A percentile compares a stretch with the other conserved stretches of the same genome.
These are phyloP conservation scores for Carduelis carduelis DNA, from an alignment of 2,797 vertebrate genomes.

Conservation along the genomic window DNA sequence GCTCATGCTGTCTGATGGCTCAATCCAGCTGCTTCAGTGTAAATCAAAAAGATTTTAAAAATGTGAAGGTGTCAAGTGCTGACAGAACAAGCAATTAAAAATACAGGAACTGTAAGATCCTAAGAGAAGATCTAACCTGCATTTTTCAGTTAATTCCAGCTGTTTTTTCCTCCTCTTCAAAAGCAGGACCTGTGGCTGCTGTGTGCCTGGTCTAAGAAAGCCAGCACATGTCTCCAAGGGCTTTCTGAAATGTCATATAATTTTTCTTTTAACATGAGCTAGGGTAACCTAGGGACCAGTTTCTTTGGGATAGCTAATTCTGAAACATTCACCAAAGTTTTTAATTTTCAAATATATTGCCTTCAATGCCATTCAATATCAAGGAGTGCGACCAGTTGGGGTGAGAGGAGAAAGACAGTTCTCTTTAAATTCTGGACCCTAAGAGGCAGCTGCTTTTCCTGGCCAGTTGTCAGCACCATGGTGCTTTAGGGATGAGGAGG, in stretches of 20 bases:
- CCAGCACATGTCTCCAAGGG: fast-evolving
- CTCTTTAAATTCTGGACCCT: not conserved
- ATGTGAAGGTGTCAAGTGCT: not conserved
- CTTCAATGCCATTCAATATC: not conserved
- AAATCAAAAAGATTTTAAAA: not conserved
- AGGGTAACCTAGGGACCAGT: not conserved
- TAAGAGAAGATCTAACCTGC: not conserved
- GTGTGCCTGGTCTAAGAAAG: not conserved
- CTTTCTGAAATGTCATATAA: not conserved
- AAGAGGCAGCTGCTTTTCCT: not conserved
- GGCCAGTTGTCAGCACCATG: fast-evolving
- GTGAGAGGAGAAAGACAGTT: not conserved
- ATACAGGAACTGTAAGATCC: not conserved
- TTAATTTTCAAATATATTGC: not conserved
- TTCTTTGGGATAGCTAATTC: not conserved
- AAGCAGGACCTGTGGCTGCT: not conserved
- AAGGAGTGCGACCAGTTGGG: not conserved
- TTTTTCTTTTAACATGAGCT: not conserved
- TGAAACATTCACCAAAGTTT: not conserved
- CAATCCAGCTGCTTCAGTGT: not conserved
- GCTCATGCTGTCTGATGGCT: not conserved
- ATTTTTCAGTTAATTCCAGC: not conserved
- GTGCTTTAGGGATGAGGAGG: not conserved
- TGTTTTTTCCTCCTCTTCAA: not conserved
- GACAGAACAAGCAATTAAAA: not conserved